phyloP scores from a whole-genome alignment of 2,113 vertebrate genomes.

The Gallinago paraguaiae region DNA sequence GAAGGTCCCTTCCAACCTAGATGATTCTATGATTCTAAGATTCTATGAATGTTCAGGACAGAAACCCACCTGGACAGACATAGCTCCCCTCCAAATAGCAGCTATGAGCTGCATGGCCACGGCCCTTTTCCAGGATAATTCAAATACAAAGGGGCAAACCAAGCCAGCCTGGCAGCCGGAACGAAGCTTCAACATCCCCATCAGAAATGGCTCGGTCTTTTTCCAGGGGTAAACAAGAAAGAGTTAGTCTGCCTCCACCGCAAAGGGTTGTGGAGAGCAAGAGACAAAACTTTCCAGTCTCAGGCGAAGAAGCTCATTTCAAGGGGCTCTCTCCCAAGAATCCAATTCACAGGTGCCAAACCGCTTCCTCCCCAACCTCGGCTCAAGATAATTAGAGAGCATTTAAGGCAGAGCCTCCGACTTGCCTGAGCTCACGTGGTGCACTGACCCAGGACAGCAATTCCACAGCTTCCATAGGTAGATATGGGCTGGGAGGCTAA shows the following conservation, averaged over 20 bases:
- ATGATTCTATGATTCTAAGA: no score
- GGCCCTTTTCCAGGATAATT: background rate
- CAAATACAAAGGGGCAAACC: background rate
- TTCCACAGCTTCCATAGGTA: slow-evolving; percentile 3
- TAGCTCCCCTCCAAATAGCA: background rate
- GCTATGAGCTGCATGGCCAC: background rate
- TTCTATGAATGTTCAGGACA: background rate
- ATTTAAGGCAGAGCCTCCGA: background rate
- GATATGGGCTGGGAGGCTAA: slow-evolving; percentile 6
- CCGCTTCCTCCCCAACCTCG: background rate
- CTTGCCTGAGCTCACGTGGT: background rate
- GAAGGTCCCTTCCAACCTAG: no score
- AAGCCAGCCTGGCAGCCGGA: background rate
- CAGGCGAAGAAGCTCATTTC: background rate
- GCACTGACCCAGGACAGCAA: background rate
- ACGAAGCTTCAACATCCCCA: accelerated
- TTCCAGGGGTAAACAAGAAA: background rate
- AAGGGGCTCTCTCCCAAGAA: background rate
- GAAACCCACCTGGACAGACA: background rate
- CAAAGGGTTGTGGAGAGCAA: background rate
- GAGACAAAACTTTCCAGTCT: background rate
- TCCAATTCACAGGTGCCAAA: slow-evolving; percentile 31
- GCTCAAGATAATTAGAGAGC: slow-evolving; percentile 28
- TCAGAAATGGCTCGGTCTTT: background rate
- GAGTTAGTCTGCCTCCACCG: background rate